Percentiles rank a stretch among this genome's conserved stretches.
Evolutionary conservation across 2,113 vertebrate genomes (phyloP).

Genomic region (Euleptes europaea): DNA sequence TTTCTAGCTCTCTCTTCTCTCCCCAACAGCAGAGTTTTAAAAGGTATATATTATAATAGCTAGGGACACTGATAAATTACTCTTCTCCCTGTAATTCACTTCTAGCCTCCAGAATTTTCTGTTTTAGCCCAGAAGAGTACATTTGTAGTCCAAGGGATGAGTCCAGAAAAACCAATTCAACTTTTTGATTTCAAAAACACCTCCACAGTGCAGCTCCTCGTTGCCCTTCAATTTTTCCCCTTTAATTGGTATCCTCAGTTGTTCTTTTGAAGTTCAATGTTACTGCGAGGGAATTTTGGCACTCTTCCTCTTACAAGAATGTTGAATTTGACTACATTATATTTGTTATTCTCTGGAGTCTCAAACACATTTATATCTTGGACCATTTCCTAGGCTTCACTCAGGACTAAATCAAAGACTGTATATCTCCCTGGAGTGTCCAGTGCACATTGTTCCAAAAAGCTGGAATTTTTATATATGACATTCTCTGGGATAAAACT

Average conservation of each 20-base stretch:
- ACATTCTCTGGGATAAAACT: background rate
- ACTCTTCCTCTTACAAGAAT: background rate
- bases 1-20: background rate
- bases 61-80: background rate
- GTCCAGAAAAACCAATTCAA: background rate
- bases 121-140: background rate
- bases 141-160: background rate
- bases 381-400: background rate
- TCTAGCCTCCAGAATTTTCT: background rate
- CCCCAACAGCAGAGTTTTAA: background rate
- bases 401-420: background rate
- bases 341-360: background rate
- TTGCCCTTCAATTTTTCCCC: background rate
- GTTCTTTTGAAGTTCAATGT: background rate
- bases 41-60: background rate
- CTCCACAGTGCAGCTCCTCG: background rate
- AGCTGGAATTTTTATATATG: background rate
- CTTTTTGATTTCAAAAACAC: background rate
- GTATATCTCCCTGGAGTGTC: background rate
- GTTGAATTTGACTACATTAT: background rate
- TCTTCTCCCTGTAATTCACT: background rate
- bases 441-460: background rate
- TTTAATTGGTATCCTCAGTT: background rate
- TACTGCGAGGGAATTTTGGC: background rate
- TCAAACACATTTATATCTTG: slow-evolving; percentile 2